Conservation (phyloP, 35 echinoderm and acorn worm species). For the Heliocidaris erythrogramma region DNA sequence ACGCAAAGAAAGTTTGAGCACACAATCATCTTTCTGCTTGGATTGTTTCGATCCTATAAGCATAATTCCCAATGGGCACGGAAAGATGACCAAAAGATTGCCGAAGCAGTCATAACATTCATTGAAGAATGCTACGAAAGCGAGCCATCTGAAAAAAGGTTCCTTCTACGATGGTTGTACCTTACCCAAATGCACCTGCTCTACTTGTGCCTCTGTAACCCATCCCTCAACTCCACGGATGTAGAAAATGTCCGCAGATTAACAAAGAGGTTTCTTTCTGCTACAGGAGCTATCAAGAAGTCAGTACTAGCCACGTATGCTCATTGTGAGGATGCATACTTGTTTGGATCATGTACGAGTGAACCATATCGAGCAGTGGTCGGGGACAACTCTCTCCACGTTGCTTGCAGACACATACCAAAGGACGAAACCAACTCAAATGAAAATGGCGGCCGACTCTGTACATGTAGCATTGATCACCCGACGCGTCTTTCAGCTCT, state of each 20-base stretch:
- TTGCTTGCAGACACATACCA: slow-evolving; percentile 38
- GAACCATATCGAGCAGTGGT: slow-evolving; percentile 25
- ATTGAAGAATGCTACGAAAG: slow-evolving; percentile 13
- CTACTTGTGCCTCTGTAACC: background rate
- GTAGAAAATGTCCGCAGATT: background rate
- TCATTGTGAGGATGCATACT: slow-evolving; percentile 21
- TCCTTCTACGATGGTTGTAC: slow-evolving; percentile 23
- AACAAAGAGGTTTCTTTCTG: background rate
- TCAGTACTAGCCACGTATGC: slow-evolving; percentile 23
- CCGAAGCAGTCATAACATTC: slow-evolving; percentile 14
- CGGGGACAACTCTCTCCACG: slow-evolving; percentile 18
- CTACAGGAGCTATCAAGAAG: background rate
- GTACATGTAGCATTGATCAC: background rate
- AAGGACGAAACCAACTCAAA: background rate
- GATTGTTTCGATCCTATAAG: slow-evolving; percentile 6
- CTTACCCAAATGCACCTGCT: slow-evolving; percentile 8
- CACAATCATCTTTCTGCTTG: slow-evolving; percentile 28
- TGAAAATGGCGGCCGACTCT: background rate
- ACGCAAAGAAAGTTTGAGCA: slow-evolving; percentile 17
- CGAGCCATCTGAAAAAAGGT: slow-evolving; percentile 28
- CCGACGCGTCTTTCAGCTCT: background rate
- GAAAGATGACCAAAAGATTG: background rate
- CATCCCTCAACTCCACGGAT: background rate
- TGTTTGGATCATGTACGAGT: background rate
- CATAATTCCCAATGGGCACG: background rate